Evolutionary conservation across 2,888 invertebrate genomes (phyloP), one percentile per base, ranked within the genome.

Genomic region (Drosophila meridionalis): DNA sequence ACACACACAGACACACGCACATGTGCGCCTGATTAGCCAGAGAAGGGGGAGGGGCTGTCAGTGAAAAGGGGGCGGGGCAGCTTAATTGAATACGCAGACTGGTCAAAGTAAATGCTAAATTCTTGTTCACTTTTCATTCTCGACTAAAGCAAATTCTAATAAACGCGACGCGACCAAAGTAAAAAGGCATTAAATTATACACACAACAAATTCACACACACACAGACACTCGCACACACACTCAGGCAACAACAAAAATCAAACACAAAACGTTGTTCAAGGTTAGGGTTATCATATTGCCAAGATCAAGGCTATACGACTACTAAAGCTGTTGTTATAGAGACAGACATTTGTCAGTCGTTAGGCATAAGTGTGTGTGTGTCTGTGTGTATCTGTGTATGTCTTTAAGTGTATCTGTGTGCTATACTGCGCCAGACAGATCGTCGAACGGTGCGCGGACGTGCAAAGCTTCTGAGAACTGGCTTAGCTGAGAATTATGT

Each of bases 271-370:
- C 85, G 63, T 73, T 80, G 88, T 78, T 85, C 87, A 83, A 89
- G 92, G 91, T 91, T 91, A 87, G 88, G 90, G 92, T 92, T 91
- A 92, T 91, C 91, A 91, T 86, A 86, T 91, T 92, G 90, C 85
- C 91, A 91, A 91, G 91, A 91, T 91, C 91, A 91, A 91, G 91
- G 91, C 80, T 88, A 76, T 50, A 45, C 34, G 61, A 66, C 65
- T 67, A 69, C 81, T 73, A 66, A 71, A 72, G 79, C 82, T 69
- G 63, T 73, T 80, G 77, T 72, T 72, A 63, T 67, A 66, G 73
- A 57, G 69, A 73, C 87, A 80, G 69, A 80, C 88, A 69, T 80
- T 77, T 82, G 86, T 78, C 79, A 70, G 87, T 82, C 64, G 65
- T 52, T 79, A 73, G 60, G 57, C 32, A 34, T 40, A 61, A 3